A percentile compares a stretch with the other conserved stretches of the same genome.
Evolutionary conservation across 1,140 invertebrate genomes (phyloP).

Genomic region (Drosophila trapezifrons): DNA sequence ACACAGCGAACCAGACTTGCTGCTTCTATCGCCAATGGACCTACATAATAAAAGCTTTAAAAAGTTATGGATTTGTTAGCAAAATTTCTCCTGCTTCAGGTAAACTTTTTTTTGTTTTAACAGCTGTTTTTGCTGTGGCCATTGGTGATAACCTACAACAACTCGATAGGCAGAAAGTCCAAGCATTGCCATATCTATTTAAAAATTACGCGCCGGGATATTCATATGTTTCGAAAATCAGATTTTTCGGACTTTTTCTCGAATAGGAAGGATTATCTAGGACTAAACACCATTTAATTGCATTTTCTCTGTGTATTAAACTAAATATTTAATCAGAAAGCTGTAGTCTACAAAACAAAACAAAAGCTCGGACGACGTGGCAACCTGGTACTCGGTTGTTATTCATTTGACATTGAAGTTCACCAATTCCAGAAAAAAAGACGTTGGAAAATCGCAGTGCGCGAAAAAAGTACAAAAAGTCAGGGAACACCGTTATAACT

Average conservation of each 20-base stretch:
- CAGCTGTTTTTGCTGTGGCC: background rate
- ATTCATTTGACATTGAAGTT: conserved; percentile 79
- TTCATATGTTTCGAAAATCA: background rate
- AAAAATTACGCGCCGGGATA: background rate
- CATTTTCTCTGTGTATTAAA: background rate
- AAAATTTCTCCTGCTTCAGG: background rate
- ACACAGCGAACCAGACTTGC: too few species aligned
- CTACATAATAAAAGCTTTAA: too few species aligned
- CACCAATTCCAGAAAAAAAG: conserved; percentile 59
- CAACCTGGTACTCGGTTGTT: conserved; percentile 61
- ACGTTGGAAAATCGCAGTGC: conserved; percentile 43
- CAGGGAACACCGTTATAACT: conserved; percentile 4
- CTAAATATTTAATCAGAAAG: background rate
- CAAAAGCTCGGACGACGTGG: conserved; percentile 42
- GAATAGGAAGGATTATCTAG: background rate
- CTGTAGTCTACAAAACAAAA: conserved; percentile 6
- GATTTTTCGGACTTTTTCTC: background rate
- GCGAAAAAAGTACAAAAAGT: conserved; percentile 9
- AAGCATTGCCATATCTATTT: background rate
- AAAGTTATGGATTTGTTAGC: background rate
- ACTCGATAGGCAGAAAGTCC: background rate
- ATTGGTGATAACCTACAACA: too few species aligned
- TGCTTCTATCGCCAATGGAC: too few species aligned
- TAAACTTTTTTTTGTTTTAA: background rate
- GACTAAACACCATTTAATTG: background rate